Evolutionary conservation across 35 echinoderm and acorn worm species (phyloP).

Genomic region (Patiria miniata): DNA sequence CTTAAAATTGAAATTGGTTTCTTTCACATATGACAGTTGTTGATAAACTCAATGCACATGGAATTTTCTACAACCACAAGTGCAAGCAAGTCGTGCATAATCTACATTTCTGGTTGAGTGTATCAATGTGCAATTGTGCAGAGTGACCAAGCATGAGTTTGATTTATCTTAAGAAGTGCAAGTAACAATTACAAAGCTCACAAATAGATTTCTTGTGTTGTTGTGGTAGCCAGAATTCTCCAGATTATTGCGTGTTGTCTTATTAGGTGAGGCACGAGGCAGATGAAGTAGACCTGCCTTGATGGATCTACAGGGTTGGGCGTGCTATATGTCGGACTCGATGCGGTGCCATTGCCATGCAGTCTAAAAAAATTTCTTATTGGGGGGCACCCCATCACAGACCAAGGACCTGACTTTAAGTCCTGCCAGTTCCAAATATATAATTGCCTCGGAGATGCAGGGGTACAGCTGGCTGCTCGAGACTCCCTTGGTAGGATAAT

Average conservation of each 20-base stretch:
- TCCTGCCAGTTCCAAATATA: conserved; percentile 26
- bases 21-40: too few relatives aligned
- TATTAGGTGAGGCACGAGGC: conserved; percentile 59
- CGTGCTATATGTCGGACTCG: not conserved
- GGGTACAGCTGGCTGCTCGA: conserved; percentile 51
- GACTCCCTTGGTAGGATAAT: conserved; percentile 25
- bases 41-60: too few relatives aligned
- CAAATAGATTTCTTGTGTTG: conserved; percentile 9
- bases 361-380: conserved; percentile 50
- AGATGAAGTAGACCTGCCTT: conserved; percentile 62
- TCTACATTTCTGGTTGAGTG: not conserved
- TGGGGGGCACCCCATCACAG: conserved; percentile 46
- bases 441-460: conserved; percentile 5
- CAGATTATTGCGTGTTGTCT: conserved; percentile 60
- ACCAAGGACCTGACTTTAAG: conserved; percentile 50
- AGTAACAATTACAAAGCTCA: not conserved
- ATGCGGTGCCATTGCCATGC: not conserved
- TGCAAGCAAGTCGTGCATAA: not conserved
- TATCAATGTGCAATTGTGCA: not conserved
- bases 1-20: too few relatives aligned
- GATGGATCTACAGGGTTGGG: not conserved
- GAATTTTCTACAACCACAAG: not conserved
- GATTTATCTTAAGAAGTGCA: not conserved
- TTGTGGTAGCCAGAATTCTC: conserved; percentile 51
- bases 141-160: not conserved